A percentile compares a stretch with the other conserved stretches of the same genome.
These are phyloP conservation scores for Hoplodrina ambigua DNA, from an alignment of 2,888 invertebrate genomes.

Conservation along the genomic window DNA sequence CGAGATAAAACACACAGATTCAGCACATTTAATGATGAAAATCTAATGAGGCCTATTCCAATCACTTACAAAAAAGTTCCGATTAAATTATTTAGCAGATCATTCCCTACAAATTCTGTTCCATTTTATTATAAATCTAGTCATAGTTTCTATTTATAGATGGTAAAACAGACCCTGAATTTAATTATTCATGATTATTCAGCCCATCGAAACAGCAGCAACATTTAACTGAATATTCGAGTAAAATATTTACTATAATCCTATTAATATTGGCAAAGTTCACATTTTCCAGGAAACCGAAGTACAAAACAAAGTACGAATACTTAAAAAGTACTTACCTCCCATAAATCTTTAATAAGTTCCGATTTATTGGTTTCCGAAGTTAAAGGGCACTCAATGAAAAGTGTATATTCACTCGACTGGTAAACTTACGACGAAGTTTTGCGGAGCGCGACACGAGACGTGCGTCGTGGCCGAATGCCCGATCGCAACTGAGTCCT, in stretches of 20 bases:
- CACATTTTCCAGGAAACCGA: constrained; percentile 16
- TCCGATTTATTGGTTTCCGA: constrained; percentile 45
- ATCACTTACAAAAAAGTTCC: too few species aligned
- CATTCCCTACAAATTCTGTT: too few species aligned
- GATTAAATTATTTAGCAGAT: too few species aligned
- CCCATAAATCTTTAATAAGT: constrained; percentile 55
- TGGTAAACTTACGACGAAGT: constrained; percentile 51
- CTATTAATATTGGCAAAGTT: constrained; percentile 15
- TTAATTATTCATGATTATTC: not conserved
- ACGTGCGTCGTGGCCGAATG: constrained; percentile 40
- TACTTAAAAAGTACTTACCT: constrained; percentile 58
- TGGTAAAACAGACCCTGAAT: too few species aligned
- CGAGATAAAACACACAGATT: too few species aligned
- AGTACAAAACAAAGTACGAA: constrained; percentile 28
- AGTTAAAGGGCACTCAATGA: constrained; percentile 54
- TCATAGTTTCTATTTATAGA: too few species aligned
- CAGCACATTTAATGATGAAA: too few species aligned
- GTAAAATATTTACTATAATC: constrained; percentile 15
- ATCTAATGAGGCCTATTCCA: too few species aligned
- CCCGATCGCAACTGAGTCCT: constrained; percentile 54
- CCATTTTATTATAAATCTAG: too few species aligned
- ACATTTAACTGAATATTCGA: not conserved
- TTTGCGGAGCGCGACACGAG: constrained; percentile 33
- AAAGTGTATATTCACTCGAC: constrained; percentile 53
- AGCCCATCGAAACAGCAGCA: not conserved